A percentile compares a stretch with the other conserved stretches of the same genome.
phyloP scores from a whole-genome alignment of 2,888 invertebrate genomes.

The Listrodromus nycthemerus region DNA sequence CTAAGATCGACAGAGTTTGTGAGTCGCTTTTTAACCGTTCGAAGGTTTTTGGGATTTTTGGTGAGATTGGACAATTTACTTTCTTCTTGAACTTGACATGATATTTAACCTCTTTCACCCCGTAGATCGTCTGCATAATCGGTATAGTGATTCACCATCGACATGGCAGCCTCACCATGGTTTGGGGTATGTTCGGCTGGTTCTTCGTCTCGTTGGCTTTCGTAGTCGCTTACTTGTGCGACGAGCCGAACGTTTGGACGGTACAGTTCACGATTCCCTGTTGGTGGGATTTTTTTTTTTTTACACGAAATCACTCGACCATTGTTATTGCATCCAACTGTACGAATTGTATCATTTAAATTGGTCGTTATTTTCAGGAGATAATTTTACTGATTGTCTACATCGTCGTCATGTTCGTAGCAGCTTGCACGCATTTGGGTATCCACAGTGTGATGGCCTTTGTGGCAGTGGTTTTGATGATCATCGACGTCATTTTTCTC shows the following conservation, averaged over 20 bases:
- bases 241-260: slow-evolving; percentile 67
- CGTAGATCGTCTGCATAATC: slow-evolving; percentile 60
- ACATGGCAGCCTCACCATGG: slow-evolving; percentile 19
- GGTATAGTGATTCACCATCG: slow-evolving; percentile 50
- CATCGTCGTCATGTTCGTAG: slow-evolving; percentile 58
- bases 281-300: no score
- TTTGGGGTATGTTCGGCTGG: slow-evolving; percentile 70
- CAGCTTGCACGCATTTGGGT: slow-evolving; percentile 47
- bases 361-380: slow-evolving; percentile 54
- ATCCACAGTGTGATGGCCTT: slow-evolving; percentile 46
- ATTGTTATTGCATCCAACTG: background rate
- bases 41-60: background rate
- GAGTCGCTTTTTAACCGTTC: slow-evolving; percentile 35
- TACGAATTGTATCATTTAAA: background rate
- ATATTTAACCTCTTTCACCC: background rate
- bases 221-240: slow-evolving; percentile 67
- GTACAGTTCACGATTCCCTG: slow-evolving; percentile 41
- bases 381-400: slow-evolving; percentile 62
- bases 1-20: slow-evolving; percentile 60
- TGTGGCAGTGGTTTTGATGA: slow-evolving; percentile 62
- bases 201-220: slow-evolving; percentile 63
- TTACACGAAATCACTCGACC: background rate
- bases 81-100: background rate
- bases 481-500: slow-evolving; percentile 63
- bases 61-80: slow-evolving; percentile 7